phyloP scores from a whole-genome alignment of 2,888 invertebrate genomes.

The Cheilosia grossa region DNA sequence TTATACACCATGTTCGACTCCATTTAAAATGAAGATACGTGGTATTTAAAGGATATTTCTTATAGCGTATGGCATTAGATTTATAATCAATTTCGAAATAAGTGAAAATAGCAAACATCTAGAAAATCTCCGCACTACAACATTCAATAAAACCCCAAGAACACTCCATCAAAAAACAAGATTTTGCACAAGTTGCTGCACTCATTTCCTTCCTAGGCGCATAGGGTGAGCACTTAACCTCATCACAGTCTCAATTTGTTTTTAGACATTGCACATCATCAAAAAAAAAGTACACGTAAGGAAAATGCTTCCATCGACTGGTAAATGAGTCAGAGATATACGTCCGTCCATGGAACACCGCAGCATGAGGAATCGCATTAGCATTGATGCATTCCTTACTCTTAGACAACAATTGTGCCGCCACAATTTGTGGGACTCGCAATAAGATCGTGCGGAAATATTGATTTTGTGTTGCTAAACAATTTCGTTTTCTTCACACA shows the following conservation, averaged over 20 bases:
- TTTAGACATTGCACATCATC: neutral
- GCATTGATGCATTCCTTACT: neutral
- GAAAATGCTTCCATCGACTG: conserved; percentile 13
- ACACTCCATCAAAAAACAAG: too few relatives aligned
- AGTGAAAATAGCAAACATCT: too few relatives aligned
- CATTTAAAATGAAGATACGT: conserved; percentile 7
- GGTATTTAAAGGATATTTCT: neutral
- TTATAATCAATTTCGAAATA: neutral
- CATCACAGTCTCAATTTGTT: conserved; percentile 10
- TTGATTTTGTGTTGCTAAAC: conserved; percentile 49
- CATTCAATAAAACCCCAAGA: too few relatives aligned
- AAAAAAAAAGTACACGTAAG: conserved; percentile 3
- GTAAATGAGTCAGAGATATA: neutral
- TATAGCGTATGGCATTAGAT: neutral
- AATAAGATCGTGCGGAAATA: conserved; percentile 52
- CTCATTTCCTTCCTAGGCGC: neutral
- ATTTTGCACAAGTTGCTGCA: too few relatives aligned
- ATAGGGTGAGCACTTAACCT: neutral
- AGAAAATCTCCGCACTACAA: too few relatives aligned
- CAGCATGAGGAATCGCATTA: conserved; percentile 31
- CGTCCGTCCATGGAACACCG: neutral
- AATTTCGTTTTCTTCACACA: conserved; percentile 24
- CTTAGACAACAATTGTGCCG: conserved; percentile 24
- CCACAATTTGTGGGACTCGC: conserved; percentile 28
- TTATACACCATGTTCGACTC: conserved; percentile 44